Evolutionary conservation across 2,888 invertebrate species (phyloP), one percentile per base, ranked within the genome.

Genomic region (Brassicogethes aeneus): DNA sequence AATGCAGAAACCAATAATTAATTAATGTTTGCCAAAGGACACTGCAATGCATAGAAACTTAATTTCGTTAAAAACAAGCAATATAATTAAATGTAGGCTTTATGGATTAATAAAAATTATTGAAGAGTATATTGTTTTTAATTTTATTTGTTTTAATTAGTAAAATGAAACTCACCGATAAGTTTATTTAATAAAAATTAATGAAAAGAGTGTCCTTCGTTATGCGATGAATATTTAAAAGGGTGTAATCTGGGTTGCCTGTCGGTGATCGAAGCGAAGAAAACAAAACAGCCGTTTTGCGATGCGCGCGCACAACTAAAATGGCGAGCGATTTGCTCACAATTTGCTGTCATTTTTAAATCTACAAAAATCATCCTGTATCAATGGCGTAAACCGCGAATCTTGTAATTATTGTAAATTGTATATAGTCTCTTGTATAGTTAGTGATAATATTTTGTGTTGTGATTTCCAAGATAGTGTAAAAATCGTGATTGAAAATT

Each of bases 401-500:
- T 74, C 71, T 70, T 74, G 72, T 75, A 72, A 71, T 73, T 75
- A 73, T 73, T 77, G 76, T 77, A 77, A 74, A 77, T 79, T 79
- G 79, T 80, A 80, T 76, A 79, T 80, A 79, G 78, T 76, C 72
- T 70, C 68, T 74, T 79, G 79, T 79, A 79, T 74, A 80, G 79
- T 77, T 78, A 79, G 79, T 78, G 74, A 71, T 77, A 77, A 77
- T 77, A 77, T 77, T 77, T 77, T 65, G 65, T 68, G 67, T 68
- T 66, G 65, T 66, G 65, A 62, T 55, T 55, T 48, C 51, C 45
- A 51, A 51, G 47, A 55, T 60, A 72, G 75, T 70, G 73, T 73
- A 74, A 70, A 73, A 74, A 74, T 74, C 56, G 63, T 63, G 63
- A 62, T 61, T 56, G 60, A 62, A 60, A 71, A 73, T 72, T 73